Base-by-base conservation (phyloP, 2,797 vertebrate genomes). In the Clarias laeviceps region DNA sequence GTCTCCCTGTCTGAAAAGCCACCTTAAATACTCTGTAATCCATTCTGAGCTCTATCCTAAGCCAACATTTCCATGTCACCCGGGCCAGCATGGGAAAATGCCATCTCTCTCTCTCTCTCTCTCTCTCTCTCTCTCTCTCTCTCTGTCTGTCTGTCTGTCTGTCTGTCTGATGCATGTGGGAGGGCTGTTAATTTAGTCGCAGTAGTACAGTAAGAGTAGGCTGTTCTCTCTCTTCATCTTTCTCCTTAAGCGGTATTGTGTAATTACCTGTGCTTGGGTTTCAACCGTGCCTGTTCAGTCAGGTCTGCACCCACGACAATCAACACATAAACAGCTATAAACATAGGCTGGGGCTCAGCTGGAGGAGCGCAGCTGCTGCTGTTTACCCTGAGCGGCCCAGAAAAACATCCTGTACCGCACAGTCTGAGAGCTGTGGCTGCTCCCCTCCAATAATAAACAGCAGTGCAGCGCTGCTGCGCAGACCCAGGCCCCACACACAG, bases 361-460 rank as follows among this genome's bases (percentile, higher is more conserved):
- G 94, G 93, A 94, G 94, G 94, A 93, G 94, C 94, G 94, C 95
- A 96, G 95, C 95, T 96, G 95, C 94, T 94, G 93, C 94, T 96
- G 95, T 96, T 96, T 96, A 96, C 94, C 92, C 94, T 94, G 91
- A 91, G 88, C 92, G 88, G 93, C 94, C 94, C 94, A 95, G 94
- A 94, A 95, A 96, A 96, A 96, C 95, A 96, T 96, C 95, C 95
- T 95, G 95, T 95, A 92, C 94, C 91, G 91, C 93, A 93, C 93
- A 93, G 91, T 89, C 93, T 93, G 93, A 91, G 93, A 94, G 94
- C 94, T 62, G 37, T 62, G 87, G 76, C 87, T 93, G 91, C 94
- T 94, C 93, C 93, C 92, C 93, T 95, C 90, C 78, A 93, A 95
- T 94, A 95, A 95, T 95, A 96, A 96, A 95, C 95, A 96, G 86